phyloP scores from a whole-genome alignment of 2,888 invertebrate species.

The Rapana venosa region DNA sequence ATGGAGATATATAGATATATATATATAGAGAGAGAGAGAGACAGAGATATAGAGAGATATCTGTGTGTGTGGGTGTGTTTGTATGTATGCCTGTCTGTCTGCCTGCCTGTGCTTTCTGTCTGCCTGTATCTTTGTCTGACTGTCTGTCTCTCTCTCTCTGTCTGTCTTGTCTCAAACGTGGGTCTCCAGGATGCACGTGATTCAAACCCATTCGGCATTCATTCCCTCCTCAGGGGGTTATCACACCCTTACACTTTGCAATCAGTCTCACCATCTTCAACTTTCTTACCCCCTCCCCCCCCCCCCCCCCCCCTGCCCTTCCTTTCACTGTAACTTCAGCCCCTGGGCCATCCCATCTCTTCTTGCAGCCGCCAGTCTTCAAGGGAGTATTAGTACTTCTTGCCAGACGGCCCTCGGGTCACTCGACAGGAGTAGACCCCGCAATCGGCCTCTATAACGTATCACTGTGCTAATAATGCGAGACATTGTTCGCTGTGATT shows the following conservation, averaged over 20 bases:
- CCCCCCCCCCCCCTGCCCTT: background rate
- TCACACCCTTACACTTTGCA: background rate
- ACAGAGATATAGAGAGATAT: background rate
- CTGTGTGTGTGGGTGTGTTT: too few relatives aligned
- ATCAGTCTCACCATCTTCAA: background rate
- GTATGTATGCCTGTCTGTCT: background rate
- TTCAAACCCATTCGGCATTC: background rate
- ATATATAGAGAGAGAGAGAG: background rate
- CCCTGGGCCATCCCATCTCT: background rate
- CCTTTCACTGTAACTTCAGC: background rate
- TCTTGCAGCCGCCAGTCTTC: too few relatives aligned
- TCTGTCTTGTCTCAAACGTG: background rate
- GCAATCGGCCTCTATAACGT: too few relatives aligned
- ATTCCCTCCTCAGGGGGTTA: background rate
- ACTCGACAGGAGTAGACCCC: too few relatives aligned
- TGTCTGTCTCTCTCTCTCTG: background rate
- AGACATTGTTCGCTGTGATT: too few relatives aligned
- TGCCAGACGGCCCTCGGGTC: too few relatives aligned
- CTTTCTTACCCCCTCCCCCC: background rate
- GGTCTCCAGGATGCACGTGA: background rate
- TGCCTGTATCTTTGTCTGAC: background rate
- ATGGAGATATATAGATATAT: background rate
- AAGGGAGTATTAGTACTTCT: too few relatives aligned
- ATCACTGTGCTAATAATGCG: too few relatives aligned
- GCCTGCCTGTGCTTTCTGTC: background rate